Conservation (phyloP, 2,797 vertebrate species). For the Cottoperca gobio region DNA sequence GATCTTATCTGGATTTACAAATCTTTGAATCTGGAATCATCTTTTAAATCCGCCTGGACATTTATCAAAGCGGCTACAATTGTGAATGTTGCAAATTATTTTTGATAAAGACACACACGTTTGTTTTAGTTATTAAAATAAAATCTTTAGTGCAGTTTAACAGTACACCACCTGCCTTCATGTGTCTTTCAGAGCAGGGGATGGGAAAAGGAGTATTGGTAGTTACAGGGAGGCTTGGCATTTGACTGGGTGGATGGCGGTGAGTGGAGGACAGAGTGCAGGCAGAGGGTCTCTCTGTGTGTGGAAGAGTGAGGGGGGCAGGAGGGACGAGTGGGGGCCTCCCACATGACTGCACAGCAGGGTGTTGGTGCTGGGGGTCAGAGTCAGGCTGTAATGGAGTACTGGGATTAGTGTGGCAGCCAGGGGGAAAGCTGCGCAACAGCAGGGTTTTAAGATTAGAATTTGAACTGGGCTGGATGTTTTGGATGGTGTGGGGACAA, state of each 20-base stretch:
- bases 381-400: constrained; percentile 34
- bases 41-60: accelerated
- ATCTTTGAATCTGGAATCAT: background rate
- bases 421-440: constrained; percentile 30
- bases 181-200: constrained; percentile 44
- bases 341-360: constrained; percentile 45
- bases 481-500: constrained; percentile 47
- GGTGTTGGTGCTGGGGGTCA: constrained; percentile 32
- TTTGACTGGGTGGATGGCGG: constrained; percentile 20
- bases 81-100: constrained; percentile 36
- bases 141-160: constrained; percentile 15
- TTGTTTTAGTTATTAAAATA: constrained; percentile 26
- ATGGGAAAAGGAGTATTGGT: constrained; percentile 14
- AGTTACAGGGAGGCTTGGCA: constrained; percentile 45
- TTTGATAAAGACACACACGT: constrained; percentile 17
- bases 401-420: constrained; percentile 60
- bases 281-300: constrained; percentile 24
- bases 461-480: constrained; percentile 42
- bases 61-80: background rate
- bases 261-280: constrained; percentile 26
- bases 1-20: background rate
- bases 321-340: constrained; percentile 48
- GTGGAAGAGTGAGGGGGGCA: constrained; percentile 8
- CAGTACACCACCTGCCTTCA: constrained; percentile 71
- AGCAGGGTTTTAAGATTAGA: constrained; percentile 37